Conservation (phyloP, 2,797 vertebrate genomes). For the Coccyzus lansbergi region DNA sequence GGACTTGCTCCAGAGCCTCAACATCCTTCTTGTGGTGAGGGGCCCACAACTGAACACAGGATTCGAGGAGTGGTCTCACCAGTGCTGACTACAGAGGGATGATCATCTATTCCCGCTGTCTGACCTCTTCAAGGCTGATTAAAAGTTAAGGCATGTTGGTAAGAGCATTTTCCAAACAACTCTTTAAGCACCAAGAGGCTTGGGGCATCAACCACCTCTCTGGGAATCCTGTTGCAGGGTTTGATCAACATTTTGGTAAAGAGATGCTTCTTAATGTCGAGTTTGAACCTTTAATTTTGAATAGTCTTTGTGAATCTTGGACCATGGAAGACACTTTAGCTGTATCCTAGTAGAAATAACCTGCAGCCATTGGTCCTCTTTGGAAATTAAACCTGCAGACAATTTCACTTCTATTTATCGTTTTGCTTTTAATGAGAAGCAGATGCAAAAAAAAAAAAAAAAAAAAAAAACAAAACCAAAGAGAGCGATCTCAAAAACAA, state of each 20-base stretch:
- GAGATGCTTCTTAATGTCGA: background rate
- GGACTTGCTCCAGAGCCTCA: too few species aligned
- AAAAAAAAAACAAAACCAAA: too few species aligned
- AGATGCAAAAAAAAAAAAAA: background rate
- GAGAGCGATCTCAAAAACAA: background rate
- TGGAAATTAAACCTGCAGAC: background rate
- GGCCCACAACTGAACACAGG: too few species aligned
- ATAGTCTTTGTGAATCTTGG: background rate
- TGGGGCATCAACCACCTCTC: background rate
- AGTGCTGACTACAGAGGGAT: too few species aligned
- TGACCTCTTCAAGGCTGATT: background rate
- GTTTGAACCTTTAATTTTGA: background rate
- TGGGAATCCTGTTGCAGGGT: background rate
- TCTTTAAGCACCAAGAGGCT: background rate
- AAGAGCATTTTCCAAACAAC: background rate
- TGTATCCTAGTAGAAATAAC: background rate
- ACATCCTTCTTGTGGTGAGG: too few species aligned
- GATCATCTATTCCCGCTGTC: background rate
- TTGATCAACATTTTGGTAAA: background rate
- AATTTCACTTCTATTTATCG: background rate
- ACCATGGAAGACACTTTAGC: background rate
- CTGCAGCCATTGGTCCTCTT: background rate
- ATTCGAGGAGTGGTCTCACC: too few species aligned
- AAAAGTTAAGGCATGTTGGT: background rate
- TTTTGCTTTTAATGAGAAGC: constrained; percentile 14